Evolutionary conservation across 2,888 invertebrate species (phyloP).

Genomic region (Trachelus iudaicus): DNA sequence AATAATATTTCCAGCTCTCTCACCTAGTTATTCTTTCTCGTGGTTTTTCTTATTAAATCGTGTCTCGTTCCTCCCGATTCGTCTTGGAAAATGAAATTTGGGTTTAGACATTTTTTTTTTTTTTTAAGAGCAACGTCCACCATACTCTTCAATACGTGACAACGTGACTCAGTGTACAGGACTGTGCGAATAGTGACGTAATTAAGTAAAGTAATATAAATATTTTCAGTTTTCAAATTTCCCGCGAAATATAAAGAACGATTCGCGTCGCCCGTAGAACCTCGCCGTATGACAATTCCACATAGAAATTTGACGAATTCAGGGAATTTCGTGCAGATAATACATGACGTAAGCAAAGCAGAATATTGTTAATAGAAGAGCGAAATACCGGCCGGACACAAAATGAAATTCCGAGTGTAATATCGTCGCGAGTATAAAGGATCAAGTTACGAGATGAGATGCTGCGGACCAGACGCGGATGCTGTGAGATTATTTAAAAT

Average conservation of each 20-base stretch:
- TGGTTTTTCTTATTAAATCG: neutral
- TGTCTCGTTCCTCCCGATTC: neutral
- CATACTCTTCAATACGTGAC: neutral
- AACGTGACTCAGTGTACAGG: neutral
- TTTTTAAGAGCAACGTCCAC: neutral
- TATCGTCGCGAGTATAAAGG: neutral
- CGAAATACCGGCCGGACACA: neutral
- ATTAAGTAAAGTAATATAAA: neutral
- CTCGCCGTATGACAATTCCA: neutral
- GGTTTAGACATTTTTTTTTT: neutral
- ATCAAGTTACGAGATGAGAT: neutral
- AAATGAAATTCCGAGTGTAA: neutral
- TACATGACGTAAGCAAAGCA: neutral
- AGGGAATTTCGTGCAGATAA: neutral
- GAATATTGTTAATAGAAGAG: neutral
- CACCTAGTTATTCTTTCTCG: neutral
- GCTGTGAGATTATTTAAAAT: neutral
- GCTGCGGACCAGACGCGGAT: neutral
- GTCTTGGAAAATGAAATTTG: neutral
- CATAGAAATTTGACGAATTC: neutral
- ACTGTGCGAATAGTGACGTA: neutral
- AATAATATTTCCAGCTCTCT: neutral
- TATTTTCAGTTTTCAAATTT: neutral
- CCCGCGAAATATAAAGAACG: neutral
- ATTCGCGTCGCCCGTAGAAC: neutral